Percentiles rank a stretch among this genome's conserved stretches.
phyloP scores from a whole-genome alignment of 1,140 invertebrate species.

The Drosophila insularis region DNA sequence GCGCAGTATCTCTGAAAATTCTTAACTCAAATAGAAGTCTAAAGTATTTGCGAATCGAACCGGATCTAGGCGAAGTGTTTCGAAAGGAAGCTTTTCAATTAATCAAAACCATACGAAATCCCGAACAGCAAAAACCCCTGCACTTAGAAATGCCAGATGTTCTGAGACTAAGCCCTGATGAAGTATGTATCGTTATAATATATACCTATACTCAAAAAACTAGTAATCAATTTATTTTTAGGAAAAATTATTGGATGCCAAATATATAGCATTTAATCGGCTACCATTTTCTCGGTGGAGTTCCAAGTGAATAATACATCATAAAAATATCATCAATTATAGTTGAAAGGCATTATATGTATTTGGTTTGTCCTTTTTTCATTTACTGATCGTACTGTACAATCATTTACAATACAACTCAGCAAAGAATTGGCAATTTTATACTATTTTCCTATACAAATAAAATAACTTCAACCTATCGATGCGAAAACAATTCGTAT shows the following conservation, averaged over 20 bases:
- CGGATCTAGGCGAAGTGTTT: slow-evolving; percentile 11
- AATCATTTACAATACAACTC: too few species aligned
- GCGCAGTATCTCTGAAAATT: background rate
- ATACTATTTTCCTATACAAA: too few species aligned
- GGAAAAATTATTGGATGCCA: slow-evolving; percentile 24
- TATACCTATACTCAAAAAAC: too few species aligned
- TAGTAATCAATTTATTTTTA: background rate
- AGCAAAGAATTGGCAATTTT: too few species aligned
- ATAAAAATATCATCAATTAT: too few species aligned
- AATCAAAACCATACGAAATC: slow-evolving; percentile 28
- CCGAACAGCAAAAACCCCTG: slow-evolving; percentile 23
- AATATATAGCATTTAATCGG: background rate
- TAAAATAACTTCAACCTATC: too few species aligned
- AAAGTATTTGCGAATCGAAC: background rate
- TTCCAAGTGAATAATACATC: background rate
- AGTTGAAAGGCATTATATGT: too few species aligned
- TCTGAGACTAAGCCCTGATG: slow-evolving; percentile 5
- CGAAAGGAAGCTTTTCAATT: slow-evolving; percentile 19
- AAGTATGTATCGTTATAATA: slow-evolving; percentile 10
- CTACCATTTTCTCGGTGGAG: background rate
- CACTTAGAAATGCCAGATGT: slow-evolving; percentile 11
- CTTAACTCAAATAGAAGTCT: background rate
- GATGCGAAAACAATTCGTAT: too few species aligned
- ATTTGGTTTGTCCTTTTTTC: too few species aligned
- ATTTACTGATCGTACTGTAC: too few species aligned